These are phyloP conservation scores for Montipora capricornis DNA, from an alignment of 64 coral and sea anemone species.

Conservation along the genomic window DNA sequence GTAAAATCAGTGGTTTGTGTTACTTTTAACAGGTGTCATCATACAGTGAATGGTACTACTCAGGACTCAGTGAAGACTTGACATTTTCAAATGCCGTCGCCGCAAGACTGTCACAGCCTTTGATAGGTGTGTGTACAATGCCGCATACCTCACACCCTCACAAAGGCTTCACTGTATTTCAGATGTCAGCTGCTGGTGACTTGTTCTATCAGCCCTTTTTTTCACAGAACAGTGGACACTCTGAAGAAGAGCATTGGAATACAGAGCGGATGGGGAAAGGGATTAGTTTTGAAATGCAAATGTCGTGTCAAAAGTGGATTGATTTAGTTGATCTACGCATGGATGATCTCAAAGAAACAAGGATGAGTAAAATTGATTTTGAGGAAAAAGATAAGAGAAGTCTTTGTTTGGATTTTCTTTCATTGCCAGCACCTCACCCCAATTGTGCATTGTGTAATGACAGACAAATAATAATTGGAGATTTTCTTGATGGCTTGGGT, in stretches of 20 bases:
- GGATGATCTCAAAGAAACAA: neutral
- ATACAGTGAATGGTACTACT: slow-evolving; percentile 85
- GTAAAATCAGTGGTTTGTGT: neutral
- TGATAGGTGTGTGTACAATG: slow-evolving; percentile 75
- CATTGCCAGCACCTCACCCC: slow-evolving; percentile 37
- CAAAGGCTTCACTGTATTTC: slow-evolving; percentile 72
- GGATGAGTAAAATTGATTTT: neutral
- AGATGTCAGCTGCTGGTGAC: slow-evolving; percentile 85
- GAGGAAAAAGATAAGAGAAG: slow-evolving; percentile 27
- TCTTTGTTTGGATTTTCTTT: slow-evolving; percentile 11
- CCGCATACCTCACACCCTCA: slow-evolving; percentile 25
- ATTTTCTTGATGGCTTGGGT: neutral
- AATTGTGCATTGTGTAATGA: slow-evolving; percentile 72
- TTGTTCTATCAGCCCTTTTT: slow-evolving; percentile 89
- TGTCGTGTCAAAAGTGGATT: slow-evolving; percentile 63
- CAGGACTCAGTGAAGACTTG: slow-evolving; percentile 32
- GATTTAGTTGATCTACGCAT: neutral
- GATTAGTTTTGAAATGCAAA: neutral
- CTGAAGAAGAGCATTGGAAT: neutral
- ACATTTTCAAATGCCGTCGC: slow-evolving; percentile 25
- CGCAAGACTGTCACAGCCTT: slow-evolving; percentile 62
- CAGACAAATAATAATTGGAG: neutral
- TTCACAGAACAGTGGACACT: neutral
- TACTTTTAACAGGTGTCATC: slow-evolving; percentile 79
- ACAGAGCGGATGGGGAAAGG: neutral